A percentile compares a stretch with the other conserved stretches of the same genome.
These are phyloP conservation scores for Macroglossus sobrinus DNA, from an alignment of 2,113 vertebrate species.

Conservation along the genomic window DNA sequence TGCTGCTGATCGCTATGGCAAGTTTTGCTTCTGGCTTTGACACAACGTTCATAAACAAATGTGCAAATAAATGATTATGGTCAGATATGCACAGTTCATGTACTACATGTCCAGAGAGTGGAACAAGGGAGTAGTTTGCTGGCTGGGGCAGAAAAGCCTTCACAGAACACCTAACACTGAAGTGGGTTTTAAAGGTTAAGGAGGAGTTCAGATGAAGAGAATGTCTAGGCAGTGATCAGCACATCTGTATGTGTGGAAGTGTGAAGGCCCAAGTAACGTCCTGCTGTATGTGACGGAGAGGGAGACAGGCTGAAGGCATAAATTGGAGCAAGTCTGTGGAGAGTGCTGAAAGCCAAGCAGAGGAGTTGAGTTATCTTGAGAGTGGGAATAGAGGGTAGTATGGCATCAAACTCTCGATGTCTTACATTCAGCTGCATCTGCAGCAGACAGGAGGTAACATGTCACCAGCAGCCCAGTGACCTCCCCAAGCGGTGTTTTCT, in stretches of 20 bases:
- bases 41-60: neutral
- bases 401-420: too few species aligned
- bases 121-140: neutral
- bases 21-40: neutral
- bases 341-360: neutral
- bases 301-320: neutral
- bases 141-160: neutral
- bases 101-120: neutral
- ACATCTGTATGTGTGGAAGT: too few species aligned
- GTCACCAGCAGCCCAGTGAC: rapidly evolving
- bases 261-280: neutral
- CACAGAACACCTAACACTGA: neutral
- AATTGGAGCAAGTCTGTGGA: neutral
- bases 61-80: neutral
- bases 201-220: neutral
- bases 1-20: neutral
- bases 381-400: neutral
- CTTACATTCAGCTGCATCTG: neutral
- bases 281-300: too few species aligned
- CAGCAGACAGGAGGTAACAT: neutral
- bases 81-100: neutral
- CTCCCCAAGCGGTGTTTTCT: neutral
- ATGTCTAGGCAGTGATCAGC: neutral
- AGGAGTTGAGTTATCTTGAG: neutral
- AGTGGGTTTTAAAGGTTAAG: neutral